A percentile compares a stretch with the other conserved stretches of the same genome.
Evolutionary conservation across 2,888 invertebrate genomes (phyloP).

Genomic region (Norana najaformis): DNA sequence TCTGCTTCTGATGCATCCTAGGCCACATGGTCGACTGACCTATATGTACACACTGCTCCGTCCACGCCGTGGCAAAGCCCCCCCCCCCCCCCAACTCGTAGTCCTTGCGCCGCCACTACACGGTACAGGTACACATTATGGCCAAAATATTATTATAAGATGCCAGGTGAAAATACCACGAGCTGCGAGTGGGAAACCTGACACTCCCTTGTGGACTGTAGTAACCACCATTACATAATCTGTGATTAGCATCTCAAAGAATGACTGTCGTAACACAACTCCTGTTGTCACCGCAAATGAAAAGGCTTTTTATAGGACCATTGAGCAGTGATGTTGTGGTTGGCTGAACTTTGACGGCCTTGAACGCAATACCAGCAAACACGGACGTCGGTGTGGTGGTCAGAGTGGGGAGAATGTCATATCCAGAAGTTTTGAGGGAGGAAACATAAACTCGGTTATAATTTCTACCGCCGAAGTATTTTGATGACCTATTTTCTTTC

Average conservation of each 20-base stretch:
- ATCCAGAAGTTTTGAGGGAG: no score
- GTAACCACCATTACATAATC: background rate
- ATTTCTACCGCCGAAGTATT: no score
- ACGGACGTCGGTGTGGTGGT: no score
- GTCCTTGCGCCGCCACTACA: background rate
- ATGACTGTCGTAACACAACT: background rate
- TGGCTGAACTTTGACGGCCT: no score
- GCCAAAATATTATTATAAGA: background rate
- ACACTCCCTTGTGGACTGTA: background rate
- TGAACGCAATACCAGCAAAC: no score
- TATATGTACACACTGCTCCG: no score
- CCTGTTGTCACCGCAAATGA: background rate
- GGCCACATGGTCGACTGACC: no score
- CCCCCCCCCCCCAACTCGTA: background rate
- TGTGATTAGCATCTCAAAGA: background rate
- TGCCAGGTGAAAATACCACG: background rate
- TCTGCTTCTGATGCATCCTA: no score
- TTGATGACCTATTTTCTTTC: no score
- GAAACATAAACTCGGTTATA: no score
- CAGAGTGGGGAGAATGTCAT: no score
- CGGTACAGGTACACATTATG: background rate
- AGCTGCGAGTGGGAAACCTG: background rate
- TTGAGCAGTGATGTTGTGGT: background rate
- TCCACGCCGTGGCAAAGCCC: no score
- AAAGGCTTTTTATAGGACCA: slow-evolving; percentile 6